Evolutionary conservation across 1,140 invertebrate species (phyloP).

Genomic region (Drosophila micromelanica): DNA sequence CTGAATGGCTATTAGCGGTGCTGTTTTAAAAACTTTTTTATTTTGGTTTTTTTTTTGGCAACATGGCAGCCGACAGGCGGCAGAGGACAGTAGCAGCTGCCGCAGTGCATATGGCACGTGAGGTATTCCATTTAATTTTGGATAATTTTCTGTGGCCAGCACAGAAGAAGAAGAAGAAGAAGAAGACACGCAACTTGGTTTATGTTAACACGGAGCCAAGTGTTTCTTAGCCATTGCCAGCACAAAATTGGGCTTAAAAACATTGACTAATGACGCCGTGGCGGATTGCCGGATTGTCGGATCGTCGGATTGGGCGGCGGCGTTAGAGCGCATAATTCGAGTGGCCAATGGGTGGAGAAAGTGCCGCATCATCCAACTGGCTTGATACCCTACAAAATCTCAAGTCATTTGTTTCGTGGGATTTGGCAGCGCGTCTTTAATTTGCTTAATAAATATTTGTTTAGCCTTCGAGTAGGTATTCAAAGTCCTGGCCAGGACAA

Average conservation of each 20-base stretch:
- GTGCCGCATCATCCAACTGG: constrained; percentile 51
- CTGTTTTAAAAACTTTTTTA: constrained; percentile 32
- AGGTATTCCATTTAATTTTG: constrained; percentile 70
- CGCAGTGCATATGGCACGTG: constrained; percentile 73
- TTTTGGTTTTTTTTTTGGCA: constrained; percentile 34
- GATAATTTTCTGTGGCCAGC: constrained; percentile 40
- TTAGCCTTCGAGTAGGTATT: constrained; percentile 39
- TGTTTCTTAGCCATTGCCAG: constrained; percentile 32
- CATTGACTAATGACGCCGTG: constrained; percentile 74
- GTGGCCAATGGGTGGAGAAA: constrained; percentile 39
- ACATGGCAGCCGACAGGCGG: constrained; percentile 55
- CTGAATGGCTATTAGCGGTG: constrained; percentile 6
- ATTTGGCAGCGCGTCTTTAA: constrained; percentile 73
- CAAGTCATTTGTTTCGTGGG: constrained; percentile 74
- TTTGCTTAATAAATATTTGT: constrained; percentile 80
- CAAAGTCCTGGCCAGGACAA: constrained; percentile 48
- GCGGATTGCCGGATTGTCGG: constrained; percentile 36
- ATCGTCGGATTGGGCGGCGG: constrained; percentile 40
- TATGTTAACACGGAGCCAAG: constrained; percentile 44
- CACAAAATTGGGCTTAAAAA: constrained; percentile 67
- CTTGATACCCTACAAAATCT: constrained; percentile 37
- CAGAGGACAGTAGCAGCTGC: constrained; percentile 49
- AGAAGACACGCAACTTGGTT: constrained; percentile 60
- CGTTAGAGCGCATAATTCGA: constrained; percentile 76
- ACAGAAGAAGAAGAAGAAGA: not conserved